Evolutionary conservation across 1,140 invertebrate genomes (phyloP).

Genomic region (Meteorus sp.): DNA sequence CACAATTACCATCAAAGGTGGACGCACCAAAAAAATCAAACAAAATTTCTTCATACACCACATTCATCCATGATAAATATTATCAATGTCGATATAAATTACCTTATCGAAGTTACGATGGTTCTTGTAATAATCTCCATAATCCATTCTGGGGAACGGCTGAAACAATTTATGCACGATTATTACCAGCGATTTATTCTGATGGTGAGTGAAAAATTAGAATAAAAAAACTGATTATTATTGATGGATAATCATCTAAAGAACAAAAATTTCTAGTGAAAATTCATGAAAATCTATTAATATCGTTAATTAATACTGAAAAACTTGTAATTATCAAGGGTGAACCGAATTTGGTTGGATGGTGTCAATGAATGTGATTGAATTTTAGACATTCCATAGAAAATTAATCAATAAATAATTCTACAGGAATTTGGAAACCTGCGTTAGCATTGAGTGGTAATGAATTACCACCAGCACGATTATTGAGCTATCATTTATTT

Average conservation of each 20-base stretch:
- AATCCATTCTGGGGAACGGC: constrained; percentile 75
- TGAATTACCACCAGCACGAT: constrained; percentile 70
- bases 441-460: constrained; percentile 64
- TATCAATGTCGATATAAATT: constrained; percentile 54
- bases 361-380: no score
- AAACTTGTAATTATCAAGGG: no score
- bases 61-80: no score
- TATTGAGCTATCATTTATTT: constrained; percentile 72
- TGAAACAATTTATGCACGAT: constrained; percentile 72
- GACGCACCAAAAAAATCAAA: no score
- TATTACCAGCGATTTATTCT: constrained; percentile 79
- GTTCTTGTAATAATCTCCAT: constrained; percentile 81
- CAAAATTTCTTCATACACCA: no score
- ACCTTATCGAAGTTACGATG: constrained; percentile 77
- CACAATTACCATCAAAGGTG: no score
- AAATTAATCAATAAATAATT: not conserved
- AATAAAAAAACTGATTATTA: not conserved
- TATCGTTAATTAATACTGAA: no score
- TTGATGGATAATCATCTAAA: no score
- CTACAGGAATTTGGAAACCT: constrained; percentile 67
- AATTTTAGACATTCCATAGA: not conserved
- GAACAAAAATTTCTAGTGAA: not conserved
- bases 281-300: no score
- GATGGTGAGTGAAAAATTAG: constrained; percentile 67
- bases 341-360: no score